Conservation (phyloP, 2,113 vertebrate species). For the zebrafish (Danio rerio) region GRCz12tu NC_133197.1:12429501-12430000, state of each 20-base stretch:
- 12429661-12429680: constrained; percentile 2
- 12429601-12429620: not conserved
- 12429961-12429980: not conserved
- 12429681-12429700: not conserved
- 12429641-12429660: not conserved
- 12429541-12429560: not conserved
- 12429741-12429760: not conserved
- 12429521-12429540: not conserved
- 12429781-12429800: constrained; percentile 5
- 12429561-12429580: not conserved
- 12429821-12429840: not conserved
- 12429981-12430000: too few species aligned
- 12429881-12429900: not conserved
- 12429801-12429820: constrained; percentile 13
- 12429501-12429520: not conserved
- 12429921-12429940: not conserved
- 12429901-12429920: not conserved
- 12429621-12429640: not conserved
- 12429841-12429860: not conserved
- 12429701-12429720: not conserved
- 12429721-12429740: not conserved
- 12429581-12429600: not conserved
- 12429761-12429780: not conserved
- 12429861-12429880: not conserved
- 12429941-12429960: not conserved